Evolutionary conservation across 2,113 vertebrate species (phyloP).

Genomic region (Alouatta palliata): DNA sequence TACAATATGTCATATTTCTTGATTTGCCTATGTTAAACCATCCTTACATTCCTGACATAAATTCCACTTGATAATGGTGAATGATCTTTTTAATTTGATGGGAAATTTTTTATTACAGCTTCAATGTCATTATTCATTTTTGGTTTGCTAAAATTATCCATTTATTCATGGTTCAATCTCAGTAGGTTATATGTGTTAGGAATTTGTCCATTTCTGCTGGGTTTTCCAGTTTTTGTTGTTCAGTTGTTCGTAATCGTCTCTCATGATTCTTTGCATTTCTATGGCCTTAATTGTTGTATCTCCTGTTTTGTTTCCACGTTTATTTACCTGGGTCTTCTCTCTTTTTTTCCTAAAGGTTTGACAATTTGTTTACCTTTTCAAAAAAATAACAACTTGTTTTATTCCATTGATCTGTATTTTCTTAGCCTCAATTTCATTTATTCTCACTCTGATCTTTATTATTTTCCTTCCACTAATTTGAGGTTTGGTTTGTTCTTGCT

Average conservation of each 20-base stretch:
- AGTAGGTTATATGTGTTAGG: not conserved
- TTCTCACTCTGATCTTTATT: not conserved
- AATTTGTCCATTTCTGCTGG: not conserved
- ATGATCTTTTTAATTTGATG: not conserved
- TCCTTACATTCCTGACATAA: not conserved
- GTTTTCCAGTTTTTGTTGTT: not conserved
- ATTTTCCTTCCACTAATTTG: not conserved
- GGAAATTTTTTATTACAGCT: not conserved
- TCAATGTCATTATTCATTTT: not conserved
- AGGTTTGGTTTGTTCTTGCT: not conserved
- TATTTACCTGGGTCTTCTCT: not conserved
- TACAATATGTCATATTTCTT: not conserved
- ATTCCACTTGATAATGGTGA: not conserved
- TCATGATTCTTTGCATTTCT: not conserved
- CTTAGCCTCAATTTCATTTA: not conserved
- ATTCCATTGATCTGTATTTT: not conserved
- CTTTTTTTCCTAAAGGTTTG: not conserved
- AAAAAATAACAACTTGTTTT: not conserved
- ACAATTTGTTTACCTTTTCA: not conserved
- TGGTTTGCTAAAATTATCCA: not conserved
- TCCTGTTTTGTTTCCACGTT: not conserved
- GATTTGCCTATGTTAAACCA: not conserved
- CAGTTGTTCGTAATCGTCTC: not conserved
- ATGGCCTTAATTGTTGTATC: not conserved
- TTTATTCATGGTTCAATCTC: not conserved